Base-by-base conservation (phyloP, 2,113 vertebrate genomes). In the Grammomys surdaster region DNA sequence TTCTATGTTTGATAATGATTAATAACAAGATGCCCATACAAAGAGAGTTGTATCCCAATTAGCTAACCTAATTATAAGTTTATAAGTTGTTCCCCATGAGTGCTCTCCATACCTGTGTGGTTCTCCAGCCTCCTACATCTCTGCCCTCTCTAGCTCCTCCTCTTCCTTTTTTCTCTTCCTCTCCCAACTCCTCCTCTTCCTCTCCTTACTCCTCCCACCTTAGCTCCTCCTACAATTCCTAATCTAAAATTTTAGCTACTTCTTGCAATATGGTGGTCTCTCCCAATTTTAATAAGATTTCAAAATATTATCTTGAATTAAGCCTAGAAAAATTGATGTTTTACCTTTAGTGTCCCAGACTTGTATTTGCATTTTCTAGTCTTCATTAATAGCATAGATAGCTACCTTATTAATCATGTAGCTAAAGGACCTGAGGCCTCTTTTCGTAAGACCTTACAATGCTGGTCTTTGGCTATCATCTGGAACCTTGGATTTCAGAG, bases 251-350 rank as follows among this genome's bases (percentile, higher is more conserved):
- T 92, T 90, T n/a, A 56, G 36, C 3, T 36, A 0, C 33, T 87
- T 10, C 60, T 90, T 33, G 0, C 48, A 84, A 46, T 24, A 28
- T 3, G 60, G 14, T 12, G 3, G 81, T 90, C 76, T 87, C n/a
- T 95, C 46, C 69, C 67, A 13, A 85, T 51, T 84, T 88, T 88
- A 51, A n/a, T 33, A 91, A 63, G 43, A 70, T 93, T 85, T 86
- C 78, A 60, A 91, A 9, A 75, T 63, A 43, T 48, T 20, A 40
- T 9, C 24, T 89, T 26, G 90, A 73, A 48, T 87, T 70, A 92
- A 92, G 48, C 12, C 43, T 93, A 31, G 51, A 78, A 58, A 82
- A 80, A 40, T 56, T 81, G 14, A 58, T 65, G 12, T 80, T 87
- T 80, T 81, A 14, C 5, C 22, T 19, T 94, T 9, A 11, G 40